A percentile compares a stretch with the other conserved stretches of the same genome.
Conservation (phyloP, 2,888 invertebrate genomes). For the Agriotes lineatus region DNA sequence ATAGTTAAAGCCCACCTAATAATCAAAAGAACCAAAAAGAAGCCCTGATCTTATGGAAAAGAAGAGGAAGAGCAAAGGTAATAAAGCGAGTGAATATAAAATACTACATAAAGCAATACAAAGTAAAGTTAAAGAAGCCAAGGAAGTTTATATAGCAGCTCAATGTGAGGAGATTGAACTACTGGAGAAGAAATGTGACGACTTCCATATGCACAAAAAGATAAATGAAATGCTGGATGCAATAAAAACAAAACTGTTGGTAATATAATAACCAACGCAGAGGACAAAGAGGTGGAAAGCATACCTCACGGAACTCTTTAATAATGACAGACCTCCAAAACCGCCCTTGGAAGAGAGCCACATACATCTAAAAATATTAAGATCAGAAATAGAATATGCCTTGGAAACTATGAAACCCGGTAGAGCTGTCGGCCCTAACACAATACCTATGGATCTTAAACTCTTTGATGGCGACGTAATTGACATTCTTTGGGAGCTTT, state of each 20-base stretch:
- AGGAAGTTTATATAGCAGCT: neutral
- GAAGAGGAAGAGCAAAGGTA: too few species aligned
- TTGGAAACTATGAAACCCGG: too few species aligned
- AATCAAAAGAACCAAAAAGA: neutral
- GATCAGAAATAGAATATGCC: too few species aligned
- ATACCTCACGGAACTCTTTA: slow-evolving; percentile 32
- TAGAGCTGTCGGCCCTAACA: too few species aligned
- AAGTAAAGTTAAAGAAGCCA: neutral
- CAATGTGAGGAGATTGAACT: neutral
- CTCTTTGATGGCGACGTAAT: too few species aligned
- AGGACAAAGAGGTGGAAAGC: slow-evolving; percentile 30
- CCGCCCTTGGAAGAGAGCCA: slow-evolving; percentile 23
- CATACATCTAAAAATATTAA: slow-evolving; percentile 33
- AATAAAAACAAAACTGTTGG: neutral
- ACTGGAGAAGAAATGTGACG: neutral
- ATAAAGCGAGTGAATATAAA: too few species aligned
- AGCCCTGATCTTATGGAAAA: too few species aligned
- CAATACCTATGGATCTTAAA: too few species aligned
- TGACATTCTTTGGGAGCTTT: too few species aligned
- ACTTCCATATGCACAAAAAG: neutral
- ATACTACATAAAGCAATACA: neutral
- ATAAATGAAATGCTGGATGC: slow-evolving; percentile 4
- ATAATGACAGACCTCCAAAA: slow-evolving; percentile 25
- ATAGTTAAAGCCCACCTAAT: too few species aligned
- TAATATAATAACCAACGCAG: slow-evolving; percentile 23